Base-by-base conservation (phyloP, 2,888 invertebrate species). In the Dichetophora obliterata region DNA sequence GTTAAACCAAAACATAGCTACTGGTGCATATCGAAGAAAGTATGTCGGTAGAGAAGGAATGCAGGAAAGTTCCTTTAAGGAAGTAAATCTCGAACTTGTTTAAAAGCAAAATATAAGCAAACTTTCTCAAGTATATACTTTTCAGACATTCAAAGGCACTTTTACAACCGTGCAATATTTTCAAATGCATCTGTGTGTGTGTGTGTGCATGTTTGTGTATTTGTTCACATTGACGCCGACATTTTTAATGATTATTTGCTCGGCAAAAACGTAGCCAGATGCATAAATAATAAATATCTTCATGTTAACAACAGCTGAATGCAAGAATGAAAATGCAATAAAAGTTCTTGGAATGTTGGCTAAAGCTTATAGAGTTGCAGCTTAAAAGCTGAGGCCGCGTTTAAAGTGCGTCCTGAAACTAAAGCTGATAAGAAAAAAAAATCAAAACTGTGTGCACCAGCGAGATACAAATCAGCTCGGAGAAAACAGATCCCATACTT, bases 231-330 rank as follows among this genome's bases (percentile, higher is more conserved):
- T 66, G 57, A 52, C 37, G 75, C 78, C 76, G 81, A 79, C 80
- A 81, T 84, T 84, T 83, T 83, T 84, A 85, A 84, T 85, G 84
- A 85, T 83, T 84, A 85, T 85, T 84, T 85, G 80, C 85, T 82
- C 80, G 82, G 77, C 78, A 80, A 81, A 73, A 61, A 85, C 75
- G 79, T 78, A 79, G 77, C 14, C 54, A 54, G 77, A 80, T 78
- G 27, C 73, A 81, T 84, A 83, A 85, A 84, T 84, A 83, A 84
- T 84, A 81, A 83, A 84, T 85, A 74, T 50, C 11, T 50, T 16
- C 14, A 34, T 34, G 19, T 65, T 34, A 37, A 27, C 27, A 19
- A 59, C 27, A 22, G 24, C 11, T 57, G 43, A 11, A 43, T 43
- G 43, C 43, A 43, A 11, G 43, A 43, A 43, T 43, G 43, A 43